Base-by-base conservation (phyloP, 2,888 invertebrate species). In the Mycalesis mineus region DNA sequence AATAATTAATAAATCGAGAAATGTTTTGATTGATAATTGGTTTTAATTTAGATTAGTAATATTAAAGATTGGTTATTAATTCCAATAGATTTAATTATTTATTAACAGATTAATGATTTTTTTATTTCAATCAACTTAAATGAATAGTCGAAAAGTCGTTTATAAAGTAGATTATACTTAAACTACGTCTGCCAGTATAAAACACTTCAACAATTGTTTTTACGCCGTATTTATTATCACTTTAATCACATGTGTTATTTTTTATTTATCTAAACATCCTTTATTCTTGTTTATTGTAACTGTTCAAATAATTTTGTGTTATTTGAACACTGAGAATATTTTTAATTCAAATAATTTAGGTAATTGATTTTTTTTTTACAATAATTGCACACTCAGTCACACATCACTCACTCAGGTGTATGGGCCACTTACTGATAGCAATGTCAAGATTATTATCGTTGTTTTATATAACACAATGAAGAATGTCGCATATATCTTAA, bases 401-500 rank as follows among this genome's bases (percentile, higher is more conserved):
- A 47, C 60, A 49, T 49, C 49, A 58, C 44, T 13, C 57, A 50
- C 59, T 33, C 57, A 41, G 57, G 58, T 49, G 31, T 42, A 55
- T 28, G 33, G 52, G 45, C 28, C 42, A 63, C 51, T 51, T 42
- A 63, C 51, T 51, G 51, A 51, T 51, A 51, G 39, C 3, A 41
- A 15, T 40, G 51, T 31, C 40, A 40, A 51, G 51, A 51, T 51
- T 51, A 40, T 31, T 51, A 51, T 51, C 51, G 31, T 40, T 40
- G 51, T 51, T 51, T 51, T 51, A 41, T 40, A 31, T 51, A 40
- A 15, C 7, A 8, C 29, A 9, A 9, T 40, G 28, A 50, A 49
- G 22, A 45, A 39, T 51, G 41, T 50, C 39, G 37, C 39, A 39
- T 29, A 39, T 37, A 49, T 48, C 48, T 36, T 36, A 36, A 33